A percentile compares a stretch with the other conserved stretches of the same genome.
These are phyloP conservation scores for Xerus inauris DNA, from an alignment of 2,113 vertebrate genomes.

Conservation along the genomic window DNA sequence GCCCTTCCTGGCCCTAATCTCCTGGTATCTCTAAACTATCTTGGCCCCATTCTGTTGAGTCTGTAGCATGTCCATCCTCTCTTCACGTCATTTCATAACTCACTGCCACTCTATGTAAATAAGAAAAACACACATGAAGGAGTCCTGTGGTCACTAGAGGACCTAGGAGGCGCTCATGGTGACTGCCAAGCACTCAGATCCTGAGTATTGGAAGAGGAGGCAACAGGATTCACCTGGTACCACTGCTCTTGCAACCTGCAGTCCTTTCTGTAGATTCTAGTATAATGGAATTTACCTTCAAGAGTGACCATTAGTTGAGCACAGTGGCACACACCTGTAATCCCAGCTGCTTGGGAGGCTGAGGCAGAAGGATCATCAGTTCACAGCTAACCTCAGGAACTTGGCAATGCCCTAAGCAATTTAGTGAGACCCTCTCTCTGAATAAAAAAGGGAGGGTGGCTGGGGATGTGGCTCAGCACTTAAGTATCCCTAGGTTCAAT, in stretches of 20 bases:
- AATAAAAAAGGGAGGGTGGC: no score
- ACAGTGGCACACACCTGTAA: no score
- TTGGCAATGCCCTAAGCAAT: no score
- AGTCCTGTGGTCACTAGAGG: not conserved
- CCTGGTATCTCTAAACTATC: not conserved
- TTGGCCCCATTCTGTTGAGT: not conserved
- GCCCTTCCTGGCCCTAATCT: not conserved
- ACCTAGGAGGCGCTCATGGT: not conserved
- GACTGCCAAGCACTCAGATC: accelerated
- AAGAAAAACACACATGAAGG: not conserved
- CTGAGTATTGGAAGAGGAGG: not conserved
- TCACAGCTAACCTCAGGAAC: no score
- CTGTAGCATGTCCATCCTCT: accelerated
- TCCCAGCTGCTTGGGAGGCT: no score
- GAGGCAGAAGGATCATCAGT: no score
- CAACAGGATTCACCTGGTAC: not conserved
- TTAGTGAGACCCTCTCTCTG: no score
- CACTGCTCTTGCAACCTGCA: not conserved
- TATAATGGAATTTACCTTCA: not conserved
- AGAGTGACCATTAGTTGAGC: no score
- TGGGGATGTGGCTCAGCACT: no score
- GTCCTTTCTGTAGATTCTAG: not conserved
- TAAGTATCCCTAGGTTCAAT: no score
- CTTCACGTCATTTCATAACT: not conserved
- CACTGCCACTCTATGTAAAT: not conserved